A percentile compares a stretch with the other conserved stretches of the same genome.
Conservation (phyloP, 2,888 invertebrate species). For the Chydorus sphaericus region DNA sequence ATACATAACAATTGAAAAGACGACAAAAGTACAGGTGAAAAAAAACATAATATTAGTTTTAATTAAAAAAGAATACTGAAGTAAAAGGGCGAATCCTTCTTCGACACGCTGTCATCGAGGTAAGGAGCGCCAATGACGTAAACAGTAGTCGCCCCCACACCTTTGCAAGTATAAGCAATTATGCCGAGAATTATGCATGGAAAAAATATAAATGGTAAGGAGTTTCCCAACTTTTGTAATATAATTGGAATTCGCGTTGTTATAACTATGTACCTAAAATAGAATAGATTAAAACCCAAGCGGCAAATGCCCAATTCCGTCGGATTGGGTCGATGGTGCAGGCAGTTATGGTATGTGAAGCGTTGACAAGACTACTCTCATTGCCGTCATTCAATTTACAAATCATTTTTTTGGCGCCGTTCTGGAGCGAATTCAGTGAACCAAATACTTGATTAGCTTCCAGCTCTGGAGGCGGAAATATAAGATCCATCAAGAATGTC, state of each 20-base stretch:
- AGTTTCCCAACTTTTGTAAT: neutral
- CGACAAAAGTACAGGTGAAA: neutral
- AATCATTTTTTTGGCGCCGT: neutral
- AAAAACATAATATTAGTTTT: neutral
- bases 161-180: conserved; percentile 7
- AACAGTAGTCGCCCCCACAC: conserved; percentile 14
- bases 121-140: conserved; percentile 18
- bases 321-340: conserved; percentile 4
- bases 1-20: too few relatives aligned
- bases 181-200: neutral
- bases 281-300: conserved; percentile 15
- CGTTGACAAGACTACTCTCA: too few relatives aligned
- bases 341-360: neutral
- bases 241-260: neutral
- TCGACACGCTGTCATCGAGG: conserved; percentile 17
- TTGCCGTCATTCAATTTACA: neutral
- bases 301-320: conserved; percentile 12
- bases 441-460: neutral
- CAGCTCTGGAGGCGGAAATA: conserved; percentile 12
- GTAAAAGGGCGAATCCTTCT: conserved; percentile 18
- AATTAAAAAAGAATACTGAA: conserved; percentile 15
- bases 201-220: neutral
- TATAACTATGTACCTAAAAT: conserved; percentile 15
- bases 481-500: conserved; percentile 8
- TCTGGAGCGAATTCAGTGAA: neutral